phyloP scores from a whole-genome alignment of 2,113 vertebrate genomes.

The Piaya cayana region DNA sequence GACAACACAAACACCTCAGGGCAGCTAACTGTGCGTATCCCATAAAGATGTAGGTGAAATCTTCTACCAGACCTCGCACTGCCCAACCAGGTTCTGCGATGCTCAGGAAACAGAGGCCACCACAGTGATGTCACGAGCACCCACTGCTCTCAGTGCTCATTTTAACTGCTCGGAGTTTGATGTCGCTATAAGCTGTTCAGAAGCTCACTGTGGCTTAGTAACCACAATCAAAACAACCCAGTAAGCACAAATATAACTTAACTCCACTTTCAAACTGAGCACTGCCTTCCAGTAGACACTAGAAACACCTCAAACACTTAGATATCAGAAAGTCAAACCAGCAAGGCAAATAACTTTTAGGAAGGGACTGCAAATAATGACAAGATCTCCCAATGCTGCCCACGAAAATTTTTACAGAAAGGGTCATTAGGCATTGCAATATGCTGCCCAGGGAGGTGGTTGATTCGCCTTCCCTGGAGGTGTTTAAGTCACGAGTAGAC shows the following conservation, averaged over 20 bases:
- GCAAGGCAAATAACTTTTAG: neutral
- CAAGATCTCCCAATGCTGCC: neutral
- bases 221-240: neutral
- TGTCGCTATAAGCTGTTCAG: neutral
- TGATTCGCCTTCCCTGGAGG: too few relatives aligned
- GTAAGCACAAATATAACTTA: neutral
- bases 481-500: too few relatives aligned
- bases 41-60: neutral
- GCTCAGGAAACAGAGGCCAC: neutral
- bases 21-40: neutral
- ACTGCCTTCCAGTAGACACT: neutral
- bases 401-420: too few relatives aligned
- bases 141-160: neutral
- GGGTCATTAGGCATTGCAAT: too few relatives aligned
- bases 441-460: too few relatives aligned
- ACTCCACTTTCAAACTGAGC: neutral
- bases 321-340: neutral
- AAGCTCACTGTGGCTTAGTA: neutral
- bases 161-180: neutral
- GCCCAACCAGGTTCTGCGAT: neutral
- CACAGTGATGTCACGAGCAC: neutral
- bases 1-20: neutral
- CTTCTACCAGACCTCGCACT: neutral
- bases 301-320: neutral
- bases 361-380: neutral